Conservation (phyloP, 2,113 vertebrate genomes). For the Melanerpes formicivorus region DNA sequence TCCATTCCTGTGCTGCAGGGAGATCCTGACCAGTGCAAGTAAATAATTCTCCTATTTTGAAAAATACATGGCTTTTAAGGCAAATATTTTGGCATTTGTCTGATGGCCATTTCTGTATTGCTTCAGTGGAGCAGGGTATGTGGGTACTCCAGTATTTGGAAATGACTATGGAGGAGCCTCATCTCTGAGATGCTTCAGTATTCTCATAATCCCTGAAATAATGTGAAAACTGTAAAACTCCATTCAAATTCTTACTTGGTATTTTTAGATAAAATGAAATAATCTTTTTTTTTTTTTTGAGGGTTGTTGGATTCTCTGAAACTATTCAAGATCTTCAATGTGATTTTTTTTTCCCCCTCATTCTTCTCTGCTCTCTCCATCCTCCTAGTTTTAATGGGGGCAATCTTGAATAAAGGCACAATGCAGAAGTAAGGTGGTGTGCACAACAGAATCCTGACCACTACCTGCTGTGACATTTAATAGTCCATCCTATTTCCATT, state of each 20-base stretch:
- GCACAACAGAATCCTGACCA: neutral
- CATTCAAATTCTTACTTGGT: neutral
- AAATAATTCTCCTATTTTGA: neutral
- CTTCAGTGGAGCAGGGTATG: no score
- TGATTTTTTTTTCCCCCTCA: neutral
- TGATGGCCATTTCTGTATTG: neutral
- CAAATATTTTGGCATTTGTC: neutral
- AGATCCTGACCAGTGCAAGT: neutral
- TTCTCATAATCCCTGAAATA: neutral
- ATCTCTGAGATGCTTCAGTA: neutral
- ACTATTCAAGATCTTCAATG: neutral
- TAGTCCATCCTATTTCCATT: neutral
- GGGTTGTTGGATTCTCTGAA: neutral
- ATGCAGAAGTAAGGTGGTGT: fast-evolving
- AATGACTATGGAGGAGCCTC: neutral
- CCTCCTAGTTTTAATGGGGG: neutral
- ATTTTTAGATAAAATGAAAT: neutral
- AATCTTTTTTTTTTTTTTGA: neutral
- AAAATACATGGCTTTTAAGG: neutral
- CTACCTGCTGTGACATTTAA: neutral
- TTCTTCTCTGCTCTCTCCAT: neutral
- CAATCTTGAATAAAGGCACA: neutral
- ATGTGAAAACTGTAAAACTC: neutral
- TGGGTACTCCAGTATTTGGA: neutral
- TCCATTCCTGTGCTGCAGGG: neutral